Percentiles rank a stretch among this genome's conserved stretches.
Evolutionary conservation across 2,797 vertebrate genomes (phyloP).

Genomic region (Hydrolagus colliei): DNA sequence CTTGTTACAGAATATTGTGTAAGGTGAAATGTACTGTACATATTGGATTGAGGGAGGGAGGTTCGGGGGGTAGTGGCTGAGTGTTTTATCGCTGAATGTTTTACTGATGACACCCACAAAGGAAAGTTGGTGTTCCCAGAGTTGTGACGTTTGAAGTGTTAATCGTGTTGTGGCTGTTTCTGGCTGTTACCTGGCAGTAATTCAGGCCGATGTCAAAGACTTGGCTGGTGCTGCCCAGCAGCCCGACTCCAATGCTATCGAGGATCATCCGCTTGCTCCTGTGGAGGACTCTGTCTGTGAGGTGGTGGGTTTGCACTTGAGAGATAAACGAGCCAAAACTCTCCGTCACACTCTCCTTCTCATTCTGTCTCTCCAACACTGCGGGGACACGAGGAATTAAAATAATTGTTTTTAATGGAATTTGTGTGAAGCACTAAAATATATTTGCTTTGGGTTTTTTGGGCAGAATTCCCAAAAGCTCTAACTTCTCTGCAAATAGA

Average conservation of each 20-base stretch:
- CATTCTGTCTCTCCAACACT: slow-evolving; percentile 51
- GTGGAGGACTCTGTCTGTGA: slow-evolving; percentile 58
- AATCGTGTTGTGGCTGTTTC: background rate
- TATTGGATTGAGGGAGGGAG: background rate
- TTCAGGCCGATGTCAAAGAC: slow-evolving; percentile 68
- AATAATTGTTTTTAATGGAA: no score
- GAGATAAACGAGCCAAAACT: slow-evolving; percentile 75
- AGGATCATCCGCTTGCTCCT: slow-evolving; percentile 82
- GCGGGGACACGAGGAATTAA: slow-evolving; percentile 3
- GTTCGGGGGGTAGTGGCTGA: background rate
- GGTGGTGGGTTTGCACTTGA: slow-evolving; percentile 52
- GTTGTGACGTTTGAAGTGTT: background rate
- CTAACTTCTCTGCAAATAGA: no score
- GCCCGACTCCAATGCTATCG: slow-evolving; percentile 77
- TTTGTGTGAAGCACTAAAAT: no score
- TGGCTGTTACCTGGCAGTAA: slow-evolving; percentile 69
- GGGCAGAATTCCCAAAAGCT: no score
- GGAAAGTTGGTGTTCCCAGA: background rate
- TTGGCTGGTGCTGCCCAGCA: slow-evolving; percentile 69
- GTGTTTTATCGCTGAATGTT: background rate
- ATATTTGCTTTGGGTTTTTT: no score
- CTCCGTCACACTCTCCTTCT: slow-evolving; percentile 65
- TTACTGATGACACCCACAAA: background rate
- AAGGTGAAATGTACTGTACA: no score
- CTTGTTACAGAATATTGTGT: no score